Percentiles rank a stretch among this genome's conserved stretches.
Evolutionary conservation across 2,888 invertebrate species (phyloP).

Genomic region (Nematopogon swammerdamellus): DNA sequence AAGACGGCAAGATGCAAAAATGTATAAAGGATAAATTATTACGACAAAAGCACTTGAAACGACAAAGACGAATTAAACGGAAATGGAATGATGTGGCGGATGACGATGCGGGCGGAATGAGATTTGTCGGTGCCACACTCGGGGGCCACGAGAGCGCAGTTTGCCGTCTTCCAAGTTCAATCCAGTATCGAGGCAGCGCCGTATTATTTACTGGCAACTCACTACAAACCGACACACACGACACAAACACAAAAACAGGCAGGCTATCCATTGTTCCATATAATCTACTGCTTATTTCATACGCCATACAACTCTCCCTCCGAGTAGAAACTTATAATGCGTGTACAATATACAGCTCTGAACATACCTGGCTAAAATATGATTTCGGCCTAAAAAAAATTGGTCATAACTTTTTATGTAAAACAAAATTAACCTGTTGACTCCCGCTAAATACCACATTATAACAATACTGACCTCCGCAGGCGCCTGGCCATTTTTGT

Average conservation of each 20-base stretch:
- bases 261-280: not conserved
- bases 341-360: not conserved
- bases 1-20: conserved; percentile 55
- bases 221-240: not conserved
- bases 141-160: conserved; percentile 38
- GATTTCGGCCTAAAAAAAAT: not conserved
- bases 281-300: not conserved
- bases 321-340: too few species aligned
- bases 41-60: not conserved
- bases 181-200: not conserved
- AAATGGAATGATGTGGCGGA: not conserved
- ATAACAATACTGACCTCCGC: too few species aligned
- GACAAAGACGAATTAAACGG: not conserved
- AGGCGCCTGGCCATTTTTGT: too few species aligned
- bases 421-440: not conserved
- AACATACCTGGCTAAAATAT: not conserved
- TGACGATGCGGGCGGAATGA: conserved; percentile 12
- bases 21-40: conserved; percentile 20
- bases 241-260: not conserved
- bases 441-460: too few species aligned
- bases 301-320: too few species aligned
- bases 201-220: not conserved
- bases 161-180: conserved; percentile 49
- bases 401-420: not conserved
- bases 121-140: conserved; percentile 51